Evolutionary conservation across 1,140 invertebrate species (phyloP).

Genomic region (Drosophila tsacasi): DNA sequence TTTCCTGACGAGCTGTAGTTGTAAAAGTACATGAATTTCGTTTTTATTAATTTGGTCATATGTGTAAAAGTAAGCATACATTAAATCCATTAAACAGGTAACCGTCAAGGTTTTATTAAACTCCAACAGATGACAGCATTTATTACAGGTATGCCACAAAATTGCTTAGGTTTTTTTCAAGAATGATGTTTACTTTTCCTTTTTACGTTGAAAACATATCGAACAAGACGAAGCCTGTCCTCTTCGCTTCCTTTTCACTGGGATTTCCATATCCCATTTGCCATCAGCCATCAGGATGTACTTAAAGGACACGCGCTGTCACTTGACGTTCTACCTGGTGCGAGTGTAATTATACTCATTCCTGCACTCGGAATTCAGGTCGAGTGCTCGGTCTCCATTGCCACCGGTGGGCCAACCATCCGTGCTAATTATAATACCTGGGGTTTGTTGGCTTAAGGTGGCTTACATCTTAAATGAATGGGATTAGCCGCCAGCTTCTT

Average conservation of each 20-base stretch:
- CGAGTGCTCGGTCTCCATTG: slow-evolving; percentile 11
- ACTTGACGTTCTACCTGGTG: slow-evolving; percentile 52
- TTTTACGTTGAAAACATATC: background rate
- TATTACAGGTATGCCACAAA: slow-evolving; percentile 10
- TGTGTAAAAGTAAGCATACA: too few relatives aligned
- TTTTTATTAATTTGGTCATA: slow-evolving; percentile 6
- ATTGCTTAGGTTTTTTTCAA: background rate
- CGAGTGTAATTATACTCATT: slow-evolving; percentile 43
- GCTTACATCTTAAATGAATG: slow-evolving; percentile 34
- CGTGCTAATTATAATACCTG: slow-evolving; percentile 55
- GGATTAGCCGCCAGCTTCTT: slow-evolving; percentile 35
- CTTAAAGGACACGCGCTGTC: slow-evolving; percentile 51
- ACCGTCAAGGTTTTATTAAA: slow-evolving; percentile 8
- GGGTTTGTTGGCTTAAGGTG: slow-evolving; percentile 30
- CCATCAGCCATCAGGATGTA: slow-evolving; percentile 51
- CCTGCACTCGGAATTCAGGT: slow-evolving; percentile 13
- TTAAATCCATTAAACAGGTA: background rate
- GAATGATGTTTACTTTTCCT: slow-evolving; percentile 6
- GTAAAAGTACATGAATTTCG: background rate
- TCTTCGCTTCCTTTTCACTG: background rate
- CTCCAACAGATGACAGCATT: background rate
- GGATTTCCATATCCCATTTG: slow-evolving; percentile 41
- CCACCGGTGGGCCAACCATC: slow-evolving; percentile 11
- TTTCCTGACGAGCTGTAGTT: slow-evolving; percentile 18
- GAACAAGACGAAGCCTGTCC: background rate